Conservation (phyloP, 53 echinoderm and acorn worm genomes). For the Hippasteria phrygiana region DNA sequence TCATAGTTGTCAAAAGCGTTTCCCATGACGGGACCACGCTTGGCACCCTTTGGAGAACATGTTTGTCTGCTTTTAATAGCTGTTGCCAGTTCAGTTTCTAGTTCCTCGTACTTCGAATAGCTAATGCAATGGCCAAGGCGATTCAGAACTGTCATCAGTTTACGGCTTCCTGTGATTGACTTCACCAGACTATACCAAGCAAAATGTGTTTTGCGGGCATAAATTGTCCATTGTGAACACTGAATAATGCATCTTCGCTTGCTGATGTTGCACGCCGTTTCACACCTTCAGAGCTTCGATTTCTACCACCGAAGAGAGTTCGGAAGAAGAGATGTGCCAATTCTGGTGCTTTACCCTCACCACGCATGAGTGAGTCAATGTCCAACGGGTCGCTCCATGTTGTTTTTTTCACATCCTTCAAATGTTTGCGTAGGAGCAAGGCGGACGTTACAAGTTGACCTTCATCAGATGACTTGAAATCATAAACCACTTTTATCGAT, state of each 20-base stretch:
- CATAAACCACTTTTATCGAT: too few species aligned
- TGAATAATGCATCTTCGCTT: conserved; percentile 39
- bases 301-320: background rate
- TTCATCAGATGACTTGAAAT: too few species aligned
- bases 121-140: background rate
- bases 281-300: background rate
- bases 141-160: conserved; percentile 22
- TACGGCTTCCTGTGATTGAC: conserved; percentile 33
- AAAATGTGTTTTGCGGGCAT: background rate
- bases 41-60: background rate
- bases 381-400: too few species aligned
- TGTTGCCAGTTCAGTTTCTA: background rate
- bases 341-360: background rate
- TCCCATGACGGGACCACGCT: background rate
- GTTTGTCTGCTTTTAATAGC: background rate
- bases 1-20: conserved; percentile 19
- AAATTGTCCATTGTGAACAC: background rate
- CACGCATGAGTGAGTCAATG: too few species aligned
- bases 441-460: too few species aligned
- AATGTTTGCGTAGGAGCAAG: too few species aligned
- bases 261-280: background rate
- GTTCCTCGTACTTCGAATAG: background rate
- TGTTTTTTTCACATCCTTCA: too few species aligned
- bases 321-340: background rate
- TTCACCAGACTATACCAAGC: conserved; percentile 6